A percentile compares a stretch with the other conserved stretches of the same genome.
These are phyloP conservation scores for Liopterus haemorrhoidalis DNA, from an alignment of 2,888 invertebrate genomes.

Conservation along the genomic window DNA sequence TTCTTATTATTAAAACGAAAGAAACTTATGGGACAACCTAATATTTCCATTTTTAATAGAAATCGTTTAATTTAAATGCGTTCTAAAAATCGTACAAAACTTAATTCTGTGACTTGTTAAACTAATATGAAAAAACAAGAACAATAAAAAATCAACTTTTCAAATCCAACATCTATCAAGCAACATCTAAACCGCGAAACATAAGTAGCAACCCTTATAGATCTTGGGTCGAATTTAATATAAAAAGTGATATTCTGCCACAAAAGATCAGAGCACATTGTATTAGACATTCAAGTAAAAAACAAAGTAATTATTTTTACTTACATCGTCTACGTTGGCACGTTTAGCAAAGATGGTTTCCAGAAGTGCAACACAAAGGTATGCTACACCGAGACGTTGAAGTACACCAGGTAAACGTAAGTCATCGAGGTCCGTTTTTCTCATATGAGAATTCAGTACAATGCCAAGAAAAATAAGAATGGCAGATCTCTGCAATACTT, in stretches of 20 bases:
- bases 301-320: slow-evolving; percentile 7
- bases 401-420: slow-evolving; percentile 75
- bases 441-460: slow-evolving; percentile 53
- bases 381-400: slow-evolving; percentile 74
- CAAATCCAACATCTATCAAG: not conserved
- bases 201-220: no score
- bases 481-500: slow-evolving; percentile 53
- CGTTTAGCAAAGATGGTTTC: slow-evolving; percentile 52
- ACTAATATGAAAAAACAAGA: no score
- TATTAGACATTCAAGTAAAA: not conserved
- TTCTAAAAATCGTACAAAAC: no score
- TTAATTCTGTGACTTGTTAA: no score
- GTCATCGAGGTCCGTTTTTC: slow-evolving; percentile 46
- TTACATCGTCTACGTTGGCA: slow-evolving; percentile 38
- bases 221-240: no score
- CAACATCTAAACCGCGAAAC: no score
- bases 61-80: no score
- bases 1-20: no score
- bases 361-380: slow-evolving; percentile 66
- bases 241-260: not conserved
- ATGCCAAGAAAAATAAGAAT: slow-evolving; percentile 61
- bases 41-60: no score
- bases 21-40: no score
- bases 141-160: not conserved
- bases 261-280: not conserved